phyloP scores from a whole-genome alignment of 1,140 invertebrate genomes.

The Dufourea novaeangliae region DNA sequence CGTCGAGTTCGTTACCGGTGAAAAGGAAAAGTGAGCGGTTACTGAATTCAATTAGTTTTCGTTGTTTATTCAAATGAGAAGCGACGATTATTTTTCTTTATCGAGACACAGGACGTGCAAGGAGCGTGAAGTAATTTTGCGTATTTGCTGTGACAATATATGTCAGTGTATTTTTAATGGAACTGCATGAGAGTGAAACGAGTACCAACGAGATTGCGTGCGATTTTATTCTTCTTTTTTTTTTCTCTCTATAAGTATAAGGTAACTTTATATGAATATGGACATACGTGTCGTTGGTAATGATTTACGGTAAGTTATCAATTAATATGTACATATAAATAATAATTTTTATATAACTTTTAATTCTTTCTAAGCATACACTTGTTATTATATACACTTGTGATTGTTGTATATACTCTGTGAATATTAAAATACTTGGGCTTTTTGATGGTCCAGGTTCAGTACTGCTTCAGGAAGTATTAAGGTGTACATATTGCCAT shows the following conservation, averaged over 20 bases:
- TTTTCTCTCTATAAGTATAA: neutral
- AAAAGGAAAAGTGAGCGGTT: neutral
- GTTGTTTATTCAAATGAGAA: neutral
- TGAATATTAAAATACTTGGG: neutral
- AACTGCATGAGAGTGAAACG: slow-evolving; percentile 42
- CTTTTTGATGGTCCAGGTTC: no score
- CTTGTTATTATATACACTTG: neutral
- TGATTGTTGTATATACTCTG: neutral
- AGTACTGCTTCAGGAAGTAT: neutral
- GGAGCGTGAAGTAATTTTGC: neutral
- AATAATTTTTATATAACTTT: neutral
- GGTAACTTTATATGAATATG: neutral
- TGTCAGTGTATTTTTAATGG: slow-evolving; percentile 9
- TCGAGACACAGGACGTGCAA: neutral
- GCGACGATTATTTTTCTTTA: neutral
- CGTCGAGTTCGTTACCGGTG: neutral
- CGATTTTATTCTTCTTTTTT: neutral
- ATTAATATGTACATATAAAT: slow-evolving; percentile 25
- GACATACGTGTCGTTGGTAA: neutral
- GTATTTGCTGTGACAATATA: neutral
- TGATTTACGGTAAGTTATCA: slow-evolving; percentile 40
- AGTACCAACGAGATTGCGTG: slow-evolving; percentile 4
- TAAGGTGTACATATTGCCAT: slow-evolving; percentile 1
- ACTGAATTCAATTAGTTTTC: neutral
- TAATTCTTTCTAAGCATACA: neutral